phyloP scores from a whole-genome alignment of 2,888 invertebrate genomes.

The Bombyx huttoni region DNA sequence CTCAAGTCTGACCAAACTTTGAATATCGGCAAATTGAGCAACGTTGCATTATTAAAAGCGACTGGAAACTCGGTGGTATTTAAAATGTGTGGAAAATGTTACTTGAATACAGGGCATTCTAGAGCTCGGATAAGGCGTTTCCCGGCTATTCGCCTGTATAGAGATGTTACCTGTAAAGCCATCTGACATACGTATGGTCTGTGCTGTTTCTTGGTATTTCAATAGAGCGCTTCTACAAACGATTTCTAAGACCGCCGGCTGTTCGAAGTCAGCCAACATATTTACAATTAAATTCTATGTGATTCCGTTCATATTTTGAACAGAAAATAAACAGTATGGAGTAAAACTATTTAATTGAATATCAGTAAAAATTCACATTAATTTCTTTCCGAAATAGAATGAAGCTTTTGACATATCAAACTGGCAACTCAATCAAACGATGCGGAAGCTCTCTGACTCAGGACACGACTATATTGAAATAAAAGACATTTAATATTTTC shows the following conservation, averaged over 20 bases:
- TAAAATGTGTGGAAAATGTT: neutral
- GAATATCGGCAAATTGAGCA: neutral
- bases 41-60: neutral
- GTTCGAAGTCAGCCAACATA: constrained; percentile 4
- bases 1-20: neutral
- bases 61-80: neutral
- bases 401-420: no score
- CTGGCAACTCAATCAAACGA: neutral
- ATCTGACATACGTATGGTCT: constrained; percentile 43
- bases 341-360: no score
- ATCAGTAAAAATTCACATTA: no score
- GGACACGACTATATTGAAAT: neutral
- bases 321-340: neutral
- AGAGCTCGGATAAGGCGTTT: constrained; percentile 39
- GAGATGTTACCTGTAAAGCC: constrained; percentile 47
- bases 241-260: constrained; percentile 13
- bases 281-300: neutral
- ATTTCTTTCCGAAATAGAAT: no score
- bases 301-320: neutral
- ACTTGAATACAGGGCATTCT: constrained; percentile 29
- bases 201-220: constrained; percentile 32
- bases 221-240: constrained; percentile 42
- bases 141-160: constrained; percentile 39
- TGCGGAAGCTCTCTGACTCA: neutral
- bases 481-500: neutral